These are phyloP conservation scores for Tachycineta bicolor DNA, from an alignment of 2,113 vertebrate species.

Conservation along the genomic window DNA sequence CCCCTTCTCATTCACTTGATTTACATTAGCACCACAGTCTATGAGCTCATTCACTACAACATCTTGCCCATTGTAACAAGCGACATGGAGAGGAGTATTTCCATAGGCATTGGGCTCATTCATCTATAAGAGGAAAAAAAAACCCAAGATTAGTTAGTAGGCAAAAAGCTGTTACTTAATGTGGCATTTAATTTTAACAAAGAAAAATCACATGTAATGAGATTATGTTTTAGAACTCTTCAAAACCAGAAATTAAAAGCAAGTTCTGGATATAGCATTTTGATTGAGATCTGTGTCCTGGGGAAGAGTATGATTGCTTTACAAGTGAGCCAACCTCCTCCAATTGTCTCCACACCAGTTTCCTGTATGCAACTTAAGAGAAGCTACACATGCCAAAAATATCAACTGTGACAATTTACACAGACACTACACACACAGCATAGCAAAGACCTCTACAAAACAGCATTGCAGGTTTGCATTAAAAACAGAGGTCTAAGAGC, in stretches of 20 bases:
- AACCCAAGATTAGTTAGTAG: background rate
- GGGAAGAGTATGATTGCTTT: background rate
- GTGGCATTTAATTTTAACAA: background rate
- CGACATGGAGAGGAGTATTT: conserved; percentile 95
- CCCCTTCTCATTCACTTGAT: conserved; percentile 95
- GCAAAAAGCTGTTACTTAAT: background rate
- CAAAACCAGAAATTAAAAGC: background rate
- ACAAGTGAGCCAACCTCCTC: background rate
- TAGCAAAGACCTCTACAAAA: background rate
- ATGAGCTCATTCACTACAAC: conserved; percentile 98
- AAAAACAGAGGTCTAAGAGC: background rate
- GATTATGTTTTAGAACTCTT: background rate
- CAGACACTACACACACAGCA: background rate
- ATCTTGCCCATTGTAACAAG: conserved; percentile 98
- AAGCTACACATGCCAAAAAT: background rate
- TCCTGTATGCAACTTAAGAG: background rate
- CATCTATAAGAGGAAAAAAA: conserved; percentile 76
- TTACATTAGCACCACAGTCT: conserved; percentile 94
- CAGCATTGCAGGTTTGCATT: background rate
- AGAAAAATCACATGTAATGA: background rate
- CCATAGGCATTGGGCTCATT: conserved; percentile 96
- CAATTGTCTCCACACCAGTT: background rate
- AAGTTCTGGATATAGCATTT: background rate
- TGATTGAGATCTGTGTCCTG: background rate
- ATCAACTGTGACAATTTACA: background rate